These are phyloP conservation scores for Campoletis raptor DNA, from an alignment of 2,888 invertebrate genomes.

Conservation along the genomic window DNA sequence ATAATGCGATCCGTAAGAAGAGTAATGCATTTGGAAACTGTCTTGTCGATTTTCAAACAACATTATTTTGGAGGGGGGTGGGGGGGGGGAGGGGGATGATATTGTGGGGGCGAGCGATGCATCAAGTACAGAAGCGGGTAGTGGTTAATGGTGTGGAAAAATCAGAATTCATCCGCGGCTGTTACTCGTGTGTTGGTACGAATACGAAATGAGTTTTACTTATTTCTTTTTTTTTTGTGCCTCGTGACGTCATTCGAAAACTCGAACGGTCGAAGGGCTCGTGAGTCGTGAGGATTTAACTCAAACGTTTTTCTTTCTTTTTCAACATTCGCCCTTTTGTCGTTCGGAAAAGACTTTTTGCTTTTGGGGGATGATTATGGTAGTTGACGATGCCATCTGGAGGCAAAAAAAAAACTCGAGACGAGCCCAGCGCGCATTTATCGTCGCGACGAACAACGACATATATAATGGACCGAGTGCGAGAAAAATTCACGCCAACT, in stretches of 20 bases:
- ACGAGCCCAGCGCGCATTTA: constrained; percentile 25
- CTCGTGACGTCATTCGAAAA: constrained; percentile 46
- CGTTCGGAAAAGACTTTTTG: background rate
- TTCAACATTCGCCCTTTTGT: constrained; percentile 20
- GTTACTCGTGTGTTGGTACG: constrained; percentile 73
- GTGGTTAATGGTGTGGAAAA: constrained; percentile 84
- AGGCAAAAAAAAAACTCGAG: constrained; percentile 36
- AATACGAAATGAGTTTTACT: constrained; percentile 83
- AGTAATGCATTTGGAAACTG: constrained; percentile 79
- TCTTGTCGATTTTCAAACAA: constrained; percentile 80
- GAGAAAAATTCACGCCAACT: constrained; percentile 40
- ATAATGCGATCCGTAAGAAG: constrained; percentile 41
- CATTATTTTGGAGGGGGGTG: constrained; percentile 82
- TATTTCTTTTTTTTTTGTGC: constrained; percentile 16
- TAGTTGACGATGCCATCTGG: constrained; percentile 63
- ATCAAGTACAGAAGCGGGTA: constrained; percentile 63
- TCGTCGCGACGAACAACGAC: background rate
- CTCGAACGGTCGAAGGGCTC: background rate
- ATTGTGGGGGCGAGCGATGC: background rate
- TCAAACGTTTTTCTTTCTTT: background rate
- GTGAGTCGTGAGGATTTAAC: background rate
- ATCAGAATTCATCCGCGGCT: constrained; percentile 81
- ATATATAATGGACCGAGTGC: constrained; percentile 45
- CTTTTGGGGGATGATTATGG: constrained; percentile 48
- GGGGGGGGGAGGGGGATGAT: constrained; percentile 73